Conservation (phyloP, 1,140 invertebrate species). For the Dinoponera quadriceps region DNA sequence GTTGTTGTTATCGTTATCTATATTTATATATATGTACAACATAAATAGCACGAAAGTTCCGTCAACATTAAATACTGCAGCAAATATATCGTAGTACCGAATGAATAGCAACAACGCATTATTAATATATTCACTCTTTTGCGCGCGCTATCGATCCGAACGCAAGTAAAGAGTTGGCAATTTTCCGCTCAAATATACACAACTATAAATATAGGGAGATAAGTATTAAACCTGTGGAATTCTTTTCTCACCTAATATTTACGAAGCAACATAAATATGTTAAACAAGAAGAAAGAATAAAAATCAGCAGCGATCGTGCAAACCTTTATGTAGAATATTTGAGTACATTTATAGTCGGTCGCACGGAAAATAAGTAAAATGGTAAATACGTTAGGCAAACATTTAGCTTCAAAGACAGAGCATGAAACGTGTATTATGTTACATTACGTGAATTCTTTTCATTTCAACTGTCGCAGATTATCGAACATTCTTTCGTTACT, state of each 20-base stretch:
- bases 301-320: not conserved
- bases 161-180: conserved; percentile 11
- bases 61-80: not conserved
- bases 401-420: not conserved
- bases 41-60: not conserved
- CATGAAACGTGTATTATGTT: too few species aligned
- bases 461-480: too few species aligned
- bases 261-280: not conserved
- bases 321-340: conserved; percentile 6
- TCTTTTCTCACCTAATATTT: not conserved
- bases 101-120: not conserved
- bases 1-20: not conserved
- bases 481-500: too few species aligned
- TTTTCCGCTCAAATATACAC: conserved; percentile 5
- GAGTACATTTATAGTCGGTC: not conserved
- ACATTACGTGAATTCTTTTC: too few species aligned
- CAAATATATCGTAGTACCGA: not conserved
- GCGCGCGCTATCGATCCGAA: not conserved
- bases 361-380: not conserved
- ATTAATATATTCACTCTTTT: not conserved
- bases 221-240: conserved; percentile 25
- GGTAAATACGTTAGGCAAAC: not conserved
- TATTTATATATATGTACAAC: not conserved
- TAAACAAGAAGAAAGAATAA: too few species aligned
- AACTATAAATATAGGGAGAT: conserved; percentile 2